Percentiles rank a stretch among this genome's conserved stretches.
These are phyloP conservation scores for Cataglyphis hispanica DNA, from an alignment of 1,140 invertebrate genomes.

Conservation along the genomic window DNA sequence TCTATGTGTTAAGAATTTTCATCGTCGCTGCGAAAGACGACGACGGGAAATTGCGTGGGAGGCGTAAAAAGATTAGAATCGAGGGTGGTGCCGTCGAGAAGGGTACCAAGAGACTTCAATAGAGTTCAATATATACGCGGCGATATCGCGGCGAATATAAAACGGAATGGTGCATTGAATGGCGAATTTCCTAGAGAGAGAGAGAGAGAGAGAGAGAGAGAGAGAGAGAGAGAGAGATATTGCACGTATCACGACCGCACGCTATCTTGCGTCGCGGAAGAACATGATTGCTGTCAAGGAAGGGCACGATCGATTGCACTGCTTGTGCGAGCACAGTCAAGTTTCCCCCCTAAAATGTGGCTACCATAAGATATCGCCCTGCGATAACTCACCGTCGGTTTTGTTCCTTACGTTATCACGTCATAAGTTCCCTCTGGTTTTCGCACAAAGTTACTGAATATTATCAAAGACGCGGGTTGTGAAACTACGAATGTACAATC, in stretches of 20 bases:
- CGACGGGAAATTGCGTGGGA: constrained; percentile 32
- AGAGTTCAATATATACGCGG: constrained; percentile 17
- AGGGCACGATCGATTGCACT: constrained; percentile 49
- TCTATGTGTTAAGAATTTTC: constrained; percentile 7
- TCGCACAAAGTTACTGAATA: constrained; percentile 18
- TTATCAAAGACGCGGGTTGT: neutral
- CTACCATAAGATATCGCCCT: constrained; percentile 25
- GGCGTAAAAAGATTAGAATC: constrained; percentile 39
- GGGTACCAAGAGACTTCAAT: neutral
- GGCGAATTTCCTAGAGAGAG: constrained; percentile 1
- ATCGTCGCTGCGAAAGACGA: neutral
- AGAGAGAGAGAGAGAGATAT: neutral
- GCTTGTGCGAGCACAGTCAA: constrained; percentile 15
- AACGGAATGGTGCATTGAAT: constrained; percentile 12
- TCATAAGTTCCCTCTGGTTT: constrained; percentile 5
- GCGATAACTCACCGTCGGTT: constrained; percentile 34
- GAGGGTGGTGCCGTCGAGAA: constrained; percentile 16
- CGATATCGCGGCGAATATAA: constrained; percentile 32
- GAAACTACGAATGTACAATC: neutral
- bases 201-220: neutral
- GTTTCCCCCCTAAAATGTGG: neutral
- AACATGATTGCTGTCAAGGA: constrained; percentile 29
- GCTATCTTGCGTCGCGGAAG: constrained; percentile 22
- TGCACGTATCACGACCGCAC: constrained; percentile 32
- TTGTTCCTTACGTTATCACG: constrained; percentile 28